A percentile compares a stretch with the other conserved stretches of the same genome.
These are phyloP conservation scores for Cheilosia scutellata DNA, from an alignment of 2,888 invertebrate species.

Conservation along the genomic window DNA sequence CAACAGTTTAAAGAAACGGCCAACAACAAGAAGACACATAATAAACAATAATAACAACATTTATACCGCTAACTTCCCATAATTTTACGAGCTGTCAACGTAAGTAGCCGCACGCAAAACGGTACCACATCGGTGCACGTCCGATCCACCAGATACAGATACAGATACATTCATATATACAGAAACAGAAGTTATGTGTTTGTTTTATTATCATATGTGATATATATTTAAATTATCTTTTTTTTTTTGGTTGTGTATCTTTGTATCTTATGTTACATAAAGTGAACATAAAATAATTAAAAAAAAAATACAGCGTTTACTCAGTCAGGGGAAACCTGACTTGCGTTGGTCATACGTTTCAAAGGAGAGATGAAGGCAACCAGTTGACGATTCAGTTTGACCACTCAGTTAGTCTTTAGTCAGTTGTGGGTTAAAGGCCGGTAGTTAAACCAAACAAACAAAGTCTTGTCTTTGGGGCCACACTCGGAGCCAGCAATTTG, in stretches of 20 bases:
- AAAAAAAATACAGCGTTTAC: slow-evolving; percentile 26
- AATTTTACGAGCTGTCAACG: slow-evolving; percentile 64
- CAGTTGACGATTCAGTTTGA: slow-evolving; percentile 51
- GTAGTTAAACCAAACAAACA: slow-evolving; percentile 58
- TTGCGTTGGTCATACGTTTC: not conserved
- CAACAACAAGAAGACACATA: slow-evolving; percentile 5
- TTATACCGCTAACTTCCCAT: slow-evolving; percentile 67
- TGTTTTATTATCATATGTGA: slow-evolving; percentile 31
- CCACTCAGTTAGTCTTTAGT: slow-evolving; percentile 5
- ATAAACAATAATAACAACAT: slow-evolving; percentile 60
- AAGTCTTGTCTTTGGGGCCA: slow-evolving; percentile 5
- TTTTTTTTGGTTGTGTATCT: slow-evolving; percentile 42
- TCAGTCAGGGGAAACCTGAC: slow-evolving; percentile 29
- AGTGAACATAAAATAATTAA: slow-evolving; percentile 51
- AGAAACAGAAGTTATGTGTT: slow-evolving; percentile 27
- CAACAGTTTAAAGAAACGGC: slow-evolving; percentile 38
- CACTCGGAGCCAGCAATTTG: slow-evolving; percentile 33
- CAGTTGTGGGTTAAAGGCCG: slow-evolving; percentile 44
- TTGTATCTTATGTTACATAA: slow-evolving; percentile 48
- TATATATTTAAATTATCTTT: slow-evolving; percentile 25
- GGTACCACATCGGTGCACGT: slow-evolving; percentile 70
- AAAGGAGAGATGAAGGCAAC: slow-evolving; percentile 11
- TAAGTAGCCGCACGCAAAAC: slow-evolving; percentile 71
- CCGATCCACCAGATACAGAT: slow-evolving; percentile 15
- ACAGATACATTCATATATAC: not conserved